phyloP scores from a whole-genome alignment of 2,888 invertebrate genomes.

The Augochlorella aurata region DNA sequence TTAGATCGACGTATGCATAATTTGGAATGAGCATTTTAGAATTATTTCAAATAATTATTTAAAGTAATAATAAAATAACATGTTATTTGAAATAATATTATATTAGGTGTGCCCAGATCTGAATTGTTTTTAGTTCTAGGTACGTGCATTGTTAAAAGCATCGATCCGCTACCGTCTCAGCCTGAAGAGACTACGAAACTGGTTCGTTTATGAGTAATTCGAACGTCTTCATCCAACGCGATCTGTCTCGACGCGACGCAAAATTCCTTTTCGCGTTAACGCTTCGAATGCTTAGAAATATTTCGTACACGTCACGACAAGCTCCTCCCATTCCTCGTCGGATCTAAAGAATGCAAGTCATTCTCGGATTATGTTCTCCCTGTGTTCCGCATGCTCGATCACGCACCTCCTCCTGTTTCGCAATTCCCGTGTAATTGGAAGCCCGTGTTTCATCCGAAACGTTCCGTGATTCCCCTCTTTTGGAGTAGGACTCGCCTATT shows the following conservation, averaged over 20 bases:
- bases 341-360: conserved; percentile 39
- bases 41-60: no score
- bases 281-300: conserved; percentile 12
- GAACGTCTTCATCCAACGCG: background rate
- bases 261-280: conserved; percentile 14
- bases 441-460: conserved; percentile 18
- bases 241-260: background rate
- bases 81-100: no score
- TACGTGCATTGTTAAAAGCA: no score
- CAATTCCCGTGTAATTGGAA: conserved; percentile 49
- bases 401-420: conserved; percentile 30
- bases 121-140: no score
- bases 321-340: conserved; percentile 26
- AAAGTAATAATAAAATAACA: no score
- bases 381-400: conserved; percentile 42
- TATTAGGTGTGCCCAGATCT: no score
- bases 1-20: no score
- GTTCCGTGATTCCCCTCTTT: conserved; percentile 42
- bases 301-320: conserved; percentile 15
- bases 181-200: no score
- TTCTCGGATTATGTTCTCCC: conserved; percentile 42
- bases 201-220: background rate
- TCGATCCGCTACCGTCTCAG: no score
- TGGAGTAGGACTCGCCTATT: conserved; percentile 27
- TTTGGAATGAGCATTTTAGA: no score